These are phyloP conservation scores for Cotesia chilonis DNA, from an alignment of 1,140 invertebrate species.

Conservation along the genomic window DNA sequence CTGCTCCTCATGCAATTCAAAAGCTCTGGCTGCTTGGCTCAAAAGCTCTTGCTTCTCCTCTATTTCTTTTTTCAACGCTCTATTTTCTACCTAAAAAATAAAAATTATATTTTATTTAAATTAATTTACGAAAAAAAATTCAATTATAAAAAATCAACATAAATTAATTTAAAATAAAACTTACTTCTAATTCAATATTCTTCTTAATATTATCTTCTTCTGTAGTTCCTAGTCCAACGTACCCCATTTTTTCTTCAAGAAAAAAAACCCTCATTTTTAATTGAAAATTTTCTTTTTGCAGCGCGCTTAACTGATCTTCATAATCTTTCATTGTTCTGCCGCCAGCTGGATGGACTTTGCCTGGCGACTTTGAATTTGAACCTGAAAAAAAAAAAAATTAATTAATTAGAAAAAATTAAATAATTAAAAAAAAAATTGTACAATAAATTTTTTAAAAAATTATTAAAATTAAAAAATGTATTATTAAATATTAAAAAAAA, in stretches of 20 bases:
- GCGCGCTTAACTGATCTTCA: constrained; percentile 82
- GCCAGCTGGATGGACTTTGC: constrained; percentile 45
- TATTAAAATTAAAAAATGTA: too few species aligned
- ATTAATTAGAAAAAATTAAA: not conserved
- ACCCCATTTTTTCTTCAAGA: constrained; percentile 83
- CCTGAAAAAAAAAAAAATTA: constrained; percentile 41
- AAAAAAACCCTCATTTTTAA: constrained; percentile 90
- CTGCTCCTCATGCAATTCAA: constrained; percentile 77
- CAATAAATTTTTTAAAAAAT: too few species aligned
- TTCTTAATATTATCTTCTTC: constrained; percentile 75
- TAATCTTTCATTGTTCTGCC: constrained; percentile 87
- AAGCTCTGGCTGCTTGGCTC: constrained; percentile 81
- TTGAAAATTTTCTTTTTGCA: constrained; percentile 93
- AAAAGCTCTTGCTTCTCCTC: constrained; percentile 84
- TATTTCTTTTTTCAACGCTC: constrained; percentile 80
- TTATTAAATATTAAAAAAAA: too few species aligned
- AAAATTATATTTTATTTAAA: constrained; percentile 30
- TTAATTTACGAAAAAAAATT: constrained; percentile 15
- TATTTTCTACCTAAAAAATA: constrained; percentile 74
- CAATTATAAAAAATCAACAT: constrained; percentile 2
- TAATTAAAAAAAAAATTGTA: not conserved
- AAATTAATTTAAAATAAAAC: constrained; percentile 42
- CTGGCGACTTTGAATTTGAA: constrained; percentile 48
- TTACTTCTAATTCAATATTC: constrained; percentile 82
- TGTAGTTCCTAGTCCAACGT: constrained; percentile 60